Evolutionary conservation across 1,140 invertebrate genomes (phyloP).

Genomic region (Drosophila santomea): DNA sequence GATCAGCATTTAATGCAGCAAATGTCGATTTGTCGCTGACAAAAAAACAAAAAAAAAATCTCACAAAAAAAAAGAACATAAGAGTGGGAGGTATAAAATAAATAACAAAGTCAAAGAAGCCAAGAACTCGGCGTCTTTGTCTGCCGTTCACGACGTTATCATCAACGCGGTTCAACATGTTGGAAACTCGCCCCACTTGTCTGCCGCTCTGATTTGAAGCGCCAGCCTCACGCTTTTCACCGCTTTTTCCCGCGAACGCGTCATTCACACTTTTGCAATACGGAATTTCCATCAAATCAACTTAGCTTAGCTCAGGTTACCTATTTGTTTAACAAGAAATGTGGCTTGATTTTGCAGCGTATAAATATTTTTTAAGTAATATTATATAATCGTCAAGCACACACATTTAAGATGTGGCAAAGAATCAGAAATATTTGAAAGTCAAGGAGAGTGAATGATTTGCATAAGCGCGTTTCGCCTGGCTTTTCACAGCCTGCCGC

Average conservation of each 20-base stretch:
- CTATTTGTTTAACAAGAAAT: too few relatives aligned
- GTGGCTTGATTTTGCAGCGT: too few relatives aligned
- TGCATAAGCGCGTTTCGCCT: not conserved
- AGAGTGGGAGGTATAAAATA: slow-evolving; percentile 17
- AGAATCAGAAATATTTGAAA: too few relatives aligned
- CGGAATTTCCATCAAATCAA: not conserved
- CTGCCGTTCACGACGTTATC: slow-evolving; percentile 39
- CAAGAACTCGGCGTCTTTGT: slow-evolving; percentile 27
- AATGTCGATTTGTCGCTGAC: slow-evolving; percentile 71
- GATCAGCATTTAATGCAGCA: slow-evolving; percentile 76
- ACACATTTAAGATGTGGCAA: too few relatives aligned
- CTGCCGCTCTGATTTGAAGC: slow-evolving; percentile 43
- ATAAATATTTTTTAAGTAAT: not conserved
- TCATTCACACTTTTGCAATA: slow-evolving; percentile 27
- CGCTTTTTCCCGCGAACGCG: not conserved
- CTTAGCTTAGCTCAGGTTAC: too few relatives aligned
- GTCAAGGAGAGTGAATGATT: slow-evolving; percentile 19
- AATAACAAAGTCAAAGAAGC: slow-evolving; percentile 45
- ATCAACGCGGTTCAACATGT: slow-evolving; percentile 53
- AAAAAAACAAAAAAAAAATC: slow-evolving; percentile 1
- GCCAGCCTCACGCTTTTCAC: not conserved
- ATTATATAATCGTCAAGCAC: too few relatives aligned
- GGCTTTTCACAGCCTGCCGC: slow-evolving; percentile 8
- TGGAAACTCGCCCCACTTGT: slow-evolving; percentile 32
- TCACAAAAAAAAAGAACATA: slow-evolving; percentile 6